phyloP scores from a whole-genome alignment of 2,888 invertebrate species.

The Ennomos fuscantarius region DNA sequence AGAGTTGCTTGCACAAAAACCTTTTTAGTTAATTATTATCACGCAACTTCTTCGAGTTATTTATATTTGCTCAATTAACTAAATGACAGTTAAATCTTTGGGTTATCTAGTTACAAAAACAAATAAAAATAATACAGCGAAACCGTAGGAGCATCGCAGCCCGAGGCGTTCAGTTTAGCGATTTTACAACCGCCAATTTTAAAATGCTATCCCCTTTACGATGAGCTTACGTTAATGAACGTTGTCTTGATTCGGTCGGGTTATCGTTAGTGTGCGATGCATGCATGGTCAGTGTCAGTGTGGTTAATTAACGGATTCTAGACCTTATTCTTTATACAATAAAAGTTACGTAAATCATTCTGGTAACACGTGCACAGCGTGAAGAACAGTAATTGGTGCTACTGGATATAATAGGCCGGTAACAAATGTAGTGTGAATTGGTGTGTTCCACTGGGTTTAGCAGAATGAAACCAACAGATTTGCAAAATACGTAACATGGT shows the following conservation, averaged over 20 bases:
- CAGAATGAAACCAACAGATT: conserved; percentile 23
- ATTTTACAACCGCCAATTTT: conserved; percentile 49
- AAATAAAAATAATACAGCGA: conserved; percentile 34
- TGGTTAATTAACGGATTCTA: conserved; percentile 22
- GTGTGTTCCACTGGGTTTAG: conserved; percentile 38
- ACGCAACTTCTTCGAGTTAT: neutral
- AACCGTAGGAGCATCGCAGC: conserved; percentile 40
- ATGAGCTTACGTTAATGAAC: conserved; percentile 30
- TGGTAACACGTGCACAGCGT: conserved; percentile 37
- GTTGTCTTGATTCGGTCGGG: conserved; percentile 48
- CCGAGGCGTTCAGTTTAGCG: conserved; percentile 50
- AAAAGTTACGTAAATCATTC: neutral
- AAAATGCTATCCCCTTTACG: conserved; percentile 39
- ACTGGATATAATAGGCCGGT: conserved; percentile 58
- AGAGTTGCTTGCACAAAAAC: conserved; percentile 20
- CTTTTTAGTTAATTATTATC: neutral
- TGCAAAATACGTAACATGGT: neutral
- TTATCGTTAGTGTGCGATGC: conserved; percentile 43
- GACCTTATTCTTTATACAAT: conserved; percentile 21
- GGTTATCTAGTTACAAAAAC: conserved; percentile 27
- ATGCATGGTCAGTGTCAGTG: conserved; percentile 25
- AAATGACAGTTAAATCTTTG: conserved; percentile 6
- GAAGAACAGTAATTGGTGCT: conserved; percentile 68
- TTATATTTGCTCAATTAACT: neutral
- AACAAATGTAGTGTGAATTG: conserved; percentile 70